Evolutionary conservation across 2,888 invertebrate species (phyloP), one percentile per base, ranked within the genome.

Genomic region (Rhodophaea formosa): DNA sequence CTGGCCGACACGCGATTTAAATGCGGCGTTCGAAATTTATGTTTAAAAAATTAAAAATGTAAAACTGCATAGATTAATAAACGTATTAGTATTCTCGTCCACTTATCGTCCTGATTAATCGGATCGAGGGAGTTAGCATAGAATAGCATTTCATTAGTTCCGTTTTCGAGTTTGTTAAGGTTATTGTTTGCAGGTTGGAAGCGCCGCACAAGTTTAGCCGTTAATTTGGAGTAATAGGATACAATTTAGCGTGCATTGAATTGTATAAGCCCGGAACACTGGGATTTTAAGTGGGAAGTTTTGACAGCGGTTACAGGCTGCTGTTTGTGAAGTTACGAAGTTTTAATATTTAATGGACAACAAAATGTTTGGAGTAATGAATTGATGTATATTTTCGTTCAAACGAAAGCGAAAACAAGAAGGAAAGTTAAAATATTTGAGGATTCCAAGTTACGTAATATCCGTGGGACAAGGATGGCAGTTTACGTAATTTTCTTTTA

Each of bases 331-430:
- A 72, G 71, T 74, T 71, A 65, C 66, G 61, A 70, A 72, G 72
- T 74, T 77, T 72, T 72, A 68, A 72, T 74, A 71, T 71, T 71
- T 70, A 74, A 74, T 72, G 71, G 66, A 69, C 69, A 71, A 70
- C 71, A 66, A 67, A 67, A 66, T 65, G 64, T 66, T 70, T 61
- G 59, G 61, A 63, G 66, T 70, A 72, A 73, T 71, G 67, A 72
- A 69, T 69, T 69, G 66, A 69, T 69, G 69, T 67, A 61, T 59
- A 58, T 61, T 61, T 58, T 15, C 53, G 60, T 44, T 63, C 60
- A 62, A 67, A 66, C 68, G 65, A 65, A 63, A 65, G 58, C 62
- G 55, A 51, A 57, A 56, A 58, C 61, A 59, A 58, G 58, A 61
- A 17, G 35, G 44, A 29, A 54, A 55, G 54, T 45, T 55, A n/a